Evolutionary conservation across 2,888 invertebrate genomes (phyloP), one percentile per base, ranked within the genome.

Genomic region (Polylopha cassiicola): DNA sequence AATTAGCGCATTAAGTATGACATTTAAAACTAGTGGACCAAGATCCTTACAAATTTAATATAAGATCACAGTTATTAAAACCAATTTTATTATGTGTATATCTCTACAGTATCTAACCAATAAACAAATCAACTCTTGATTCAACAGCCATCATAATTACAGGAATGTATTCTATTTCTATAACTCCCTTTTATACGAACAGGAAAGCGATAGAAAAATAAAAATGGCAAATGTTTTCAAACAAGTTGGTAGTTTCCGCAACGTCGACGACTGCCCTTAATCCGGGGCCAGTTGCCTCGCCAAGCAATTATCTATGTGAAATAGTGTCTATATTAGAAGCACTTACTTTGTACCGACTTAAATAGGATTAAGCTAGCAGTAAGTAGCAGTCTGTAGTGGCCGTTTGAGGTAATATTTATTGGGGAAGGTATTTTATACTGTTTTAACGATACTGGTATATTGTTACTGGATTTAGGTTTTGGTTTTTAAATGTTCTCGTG

Each of bases 291-390:
- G 58, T 56, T 58, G 61, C 62, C 70, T 65, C 63, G 69, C 73
- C 71, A 68, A 71, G 73, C 78, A 82, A 81, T 82, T 81, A 82
- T 80, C 80, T 76, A 69, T 66, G 71, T 76, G 71, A 81, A 81
- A 79, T 81, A 77, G 73, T 74, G 74, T 59, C 64, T 57, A 73
- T 71, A 76, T 78, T 79, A 76, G 72, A 52, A 71, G 67, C 73
- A 74, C 73, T 80, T 77, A 79, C 75, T 75, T 73, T 63, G 74
- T 72, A 65, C 67, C 46, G 66, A 75, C 72, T 81, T 74, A 72
- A 69, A 65, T 57, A 47, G 72, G 79, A 76, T 81, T 74, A 79
- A 62, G 59, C 59, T 62, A 66, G 68, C 69, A 61, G 68, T 73
- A 73, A 78, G 71, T 77, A 70, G 70, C 68, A 60, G 50, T 59